A percentile compares a stretch with the other conserved stretches of the same genome.
phyloP scores from a whole-genome alignment of 2,797 vertebrate species.

The Karalla daura region DNA sequence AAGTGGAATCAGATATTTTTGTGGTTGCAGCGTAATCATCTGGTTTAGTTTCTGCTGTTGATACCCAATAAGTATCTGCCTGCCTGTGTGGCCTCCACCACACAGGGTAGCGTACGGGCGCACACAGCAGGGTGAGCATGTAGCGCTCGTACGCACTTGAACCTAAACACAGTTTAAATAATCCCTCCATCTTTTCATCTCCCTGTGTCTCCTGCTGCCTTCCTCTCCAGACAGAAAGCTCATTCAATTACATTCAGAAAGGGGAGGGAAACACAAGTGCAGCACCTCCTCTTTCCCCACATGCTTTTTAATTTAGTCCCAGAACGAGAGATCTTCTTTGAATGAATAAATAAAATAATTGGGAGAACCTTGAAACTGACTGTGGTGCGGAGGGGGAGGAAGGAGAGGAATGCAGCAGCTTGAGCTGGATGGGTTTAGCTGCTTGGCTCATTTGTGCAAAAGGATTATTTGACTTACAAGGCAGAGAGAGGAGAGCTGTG shows the following conservation, averaged over 20 bases:
- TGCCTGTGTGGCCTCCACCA: neutral
- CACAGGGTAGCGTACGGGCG: neutral
- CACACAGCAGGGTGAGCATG: neutral
- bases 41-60: neutral
- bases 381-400: constrained; percentile 7
- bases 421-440: constrained; percentile 31
- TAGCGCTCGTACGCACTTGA: neutral
- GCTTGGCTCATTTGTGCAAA: constrained; percentile 47
- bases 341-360: constrained; percentile 58
- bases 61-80: neutral
- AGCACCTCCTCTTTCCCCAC: constrained; percentile 19
- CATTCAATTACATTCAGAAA: constrained; percentile 43
- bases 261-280: constrained; percentile 26
- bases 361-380: constrained; percentile 49
- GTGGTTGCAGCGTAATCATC: neutral
- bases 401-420: constrained; percentile 8
- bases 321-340: constrained; percentile 43
- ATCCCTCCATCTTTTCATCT: constrained; percentile 5
- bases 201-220: neutral
- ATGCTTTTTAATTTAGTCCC: constrained; percentile 49
- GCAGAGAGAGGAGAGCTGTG: constrained; percentile 22
- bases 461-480: constrained; percentile 53
- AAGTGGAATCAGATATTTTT: neutral
- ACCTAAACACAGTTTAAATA: neutral
- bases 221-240: constrained; percentile 10